A percentile compares a stretch with the other conserved stretches of the same genome.
phyloP scores from a whole-genome alignment of 2,113 vertebrate species.

The Boulengeromyrus knoepffleri region DNA sequence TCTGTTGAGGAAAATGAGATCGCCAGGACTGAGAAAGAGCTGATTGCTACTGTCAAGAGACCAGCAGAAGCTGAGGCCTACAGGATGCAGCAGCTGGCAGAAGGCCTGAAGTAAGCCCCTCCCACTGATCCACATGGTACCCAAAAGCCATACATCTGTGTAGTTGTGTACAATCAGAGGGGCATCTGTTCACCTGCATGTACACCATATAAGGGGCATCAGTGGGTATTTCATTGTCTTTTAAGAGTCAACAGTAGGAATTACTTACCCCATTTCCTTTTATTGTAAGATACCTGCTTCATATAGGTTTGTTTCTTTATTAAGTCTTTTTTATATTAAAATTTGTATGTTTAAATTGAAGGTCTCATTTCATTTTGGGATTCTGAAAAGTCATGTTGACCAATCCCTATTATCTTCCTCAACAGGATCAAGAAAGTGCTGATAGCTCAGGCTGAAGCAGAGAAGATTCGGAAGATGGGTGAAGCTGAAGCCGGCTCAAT shows the following conservation, averaged over 20 bases:
- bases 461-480: slow-evolving; percentile 80
- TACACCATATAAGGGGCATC: neutral
- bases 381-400: neutral
- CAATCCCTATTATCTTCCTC: neutral
- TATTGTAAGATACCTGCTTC: neutral
- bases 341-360: neutral
- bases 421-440: slow-evolving; percentile 78
- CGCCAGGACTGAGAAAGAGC: slow-evolving; percentile 77
- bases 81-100: slow-evolving; percentile 82
- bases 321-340: neutral
- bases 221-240: neutral
- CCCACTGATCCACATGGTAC: neutral
- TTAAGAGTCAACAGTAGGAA: neutral
- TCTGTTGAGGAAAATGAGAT: slow-evolving; percentile 84
- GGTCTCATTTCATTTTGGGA: neutral
- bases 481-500: slow-evolving; percentile 82
- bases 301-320: neutral
- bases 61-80: slow-evolving; percentile 89
- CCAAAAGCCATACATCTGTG: neutral
- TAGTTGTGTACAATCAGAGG: neutral
- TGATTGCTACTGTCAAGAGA: slow-evolving; percentile 72
- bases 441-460: slow-evolving; percentile 80
- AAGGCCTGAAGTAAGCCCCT: slow-evolving; percentile 81
- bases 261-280: neutral
- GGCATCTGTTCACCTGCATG: neutral